Evolutionary conservation across 1,140 invertebrate species (phyloP).

Genomic region (Aleiodes sp.): DNA sequence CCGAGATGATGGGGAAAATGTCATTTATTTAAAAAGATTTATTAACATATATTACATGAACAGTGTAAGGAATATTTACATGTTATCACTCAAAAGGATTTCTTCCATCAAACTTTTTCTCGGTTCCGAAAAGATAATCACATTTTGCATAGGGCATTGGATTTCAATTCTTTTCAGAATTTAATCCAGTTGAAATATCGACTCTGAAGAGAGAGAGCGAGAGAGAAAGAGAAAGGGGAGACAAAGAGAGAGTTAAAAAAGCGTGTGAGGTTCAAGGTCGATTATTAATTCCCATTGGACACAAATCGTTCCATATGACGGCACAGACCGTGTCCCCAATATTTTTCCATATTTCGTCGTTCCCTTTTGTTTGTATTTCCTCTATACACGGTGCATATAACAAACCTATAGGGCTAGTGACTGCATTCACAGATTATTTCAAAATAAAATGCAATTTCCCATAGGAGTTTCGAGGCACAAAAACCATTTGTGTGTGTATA

Average conservation of each 20-base stretch:
- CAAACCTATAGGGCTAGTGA: background rate
- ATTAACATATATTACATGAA: too few relatives aligned
- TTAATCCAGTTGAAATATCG: background rate
- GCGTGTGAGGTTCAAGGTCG: constrained; percentile 22
- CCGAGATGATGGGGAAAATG: too few relatives aligned
- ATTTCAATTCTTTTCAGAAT: background rate
- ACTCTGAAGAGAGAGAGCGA: too few relatives aligned
- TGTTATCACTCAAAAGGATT: too few relatives aligned
- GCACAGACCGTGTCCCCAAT: background rate
- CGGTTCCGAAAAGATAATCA: too few relatives aligned
- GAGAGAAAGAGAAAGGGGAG: too few relatives aligned
- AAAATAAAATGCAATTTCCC: background rate
- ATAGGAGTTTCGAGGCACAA: background rate
- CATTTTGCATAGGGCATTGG: too few relatives aligned
- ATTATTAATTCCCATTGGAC: constrained; percentile 30
- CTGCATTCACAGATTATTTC: constrained; percentile 23
- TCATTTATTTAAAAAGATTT: too few relatives aligned
- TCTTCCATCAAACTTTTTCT: too few relatives aligned
- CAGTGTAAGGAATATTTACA: too few relatives aligned
- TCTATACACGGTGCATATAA: background rate
- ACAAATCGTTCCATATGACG: background rate
- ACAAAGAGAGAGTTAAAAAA: background rate
- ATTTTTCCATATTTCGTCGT: constrained; percentile 15
- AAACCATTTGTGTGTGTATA: background rate
- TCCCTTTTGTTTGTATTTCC: constrained; percentile 15